Conservation (phyloP, 2,113 vertebrate genomes). For the Platysteira castanea region DNA sequence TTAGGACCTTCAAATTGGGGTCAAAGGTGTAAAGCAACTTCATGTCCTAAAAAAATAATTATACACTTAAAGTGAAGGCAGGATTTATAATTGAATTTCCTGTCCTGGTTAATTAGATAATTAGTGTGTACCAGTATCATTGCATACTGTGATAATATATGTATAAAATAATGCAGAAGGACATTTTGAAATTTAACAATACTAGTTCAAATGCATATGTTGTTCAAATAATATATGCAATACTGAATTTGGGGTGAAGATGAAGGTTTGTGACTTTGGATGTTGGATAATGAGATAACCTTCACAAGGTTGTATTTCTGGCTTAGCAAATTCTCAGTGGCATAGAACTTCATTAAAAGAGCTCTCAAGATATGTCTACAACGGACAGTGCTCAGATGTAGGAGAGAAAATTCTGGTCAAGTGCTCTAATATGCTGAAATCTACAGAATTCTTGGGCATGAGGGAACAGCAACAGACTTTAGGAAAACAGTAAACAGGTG, state of each 20-base stretch:
- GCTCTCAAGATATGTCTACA: neutral
- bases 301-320: neutral
- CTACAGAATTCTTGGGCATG: neutral
- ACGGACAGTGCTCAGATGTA: neutral
- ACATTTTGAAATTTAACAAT: constrained; percentile 4
- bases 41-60: constrained; percentile 53
- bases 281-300: neutral
- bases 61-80: constrained; percentile 9
- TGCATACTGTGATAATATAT: constrained; percentile 3
- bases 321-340: neutral
- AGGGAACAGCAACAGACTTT: neutral
- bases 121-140: constrained; percentile 26
- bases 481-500: neutral
- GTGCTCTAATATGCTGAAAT: neutral
- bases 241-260: neutral
- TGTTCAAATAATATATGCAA: neutral
- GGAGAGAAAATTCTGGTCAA: neutral
- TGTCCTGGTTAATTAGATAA: constrained; percentile 70
- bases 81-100: constrained; percentile 61
- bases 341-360: neutral
- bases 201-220: neutral
- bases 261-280: neutral
- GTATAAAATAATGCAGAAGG: neutral
- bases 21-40: constrained; percentile 66
- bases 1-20: constrained; percentile 32